phyloP scores from a whole-genome alignment of 2,113 vertebrate species.

The Erpornis zantholeuca region DNA sequence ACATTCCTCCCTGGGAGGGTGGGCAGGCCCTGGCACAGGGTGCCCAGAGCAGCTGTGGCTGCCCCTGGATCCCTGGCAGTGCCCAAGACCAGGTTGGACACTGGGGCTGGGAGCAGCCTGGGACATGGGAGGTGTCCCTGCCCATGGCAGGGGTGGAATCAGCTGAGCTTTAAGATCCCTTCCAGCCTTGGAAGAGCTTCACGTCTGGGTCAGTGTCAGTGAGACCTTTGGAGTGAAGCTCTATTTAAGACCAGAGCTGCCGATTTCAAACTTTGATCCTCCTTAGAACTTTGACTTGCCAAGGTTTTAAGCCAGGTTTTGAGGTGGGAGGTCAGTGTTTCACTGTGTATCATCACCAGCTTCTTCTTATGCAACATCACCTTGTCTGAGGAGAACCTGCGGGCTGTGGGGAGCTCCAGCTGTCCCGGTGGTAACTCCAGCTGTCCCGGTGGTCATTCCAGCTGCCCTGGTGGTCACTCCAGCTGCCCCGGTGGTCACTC shows the following conservation, averaged over 20 bases:
- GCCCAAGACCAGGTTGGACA: neutral
- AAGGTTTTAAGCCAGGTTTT: neutral
- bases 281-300: neutral
- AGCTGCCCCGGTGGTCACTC: too few relatives aligned
- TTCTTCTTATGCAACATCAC: accelerated
- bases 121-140: neutral
- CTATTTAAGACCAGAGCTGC: neutral
- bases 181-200: neutral
- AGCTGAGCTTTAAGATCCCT: neutral
- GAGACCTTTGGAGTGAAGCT: neutral
- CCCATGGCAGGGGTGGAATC: neutral
- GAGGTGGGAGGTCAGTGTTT: neutral
- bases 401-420: neutral
- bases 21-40: too few relatives aligned
- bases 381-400: neutral
- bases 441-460: constrained; percentile 37
- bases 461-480: neutral
- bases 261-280: neutral
- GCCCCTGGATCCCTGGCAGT: too few relatives aligned
- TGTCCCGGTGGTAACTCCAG: neutral
- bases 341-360: accelerated
- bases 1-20: neutral
- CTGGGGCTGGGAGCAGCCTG: neutral
- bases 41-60: too few relatives aligned
- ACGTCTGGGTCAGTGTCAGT: neutral